Conservation (phyloP, 1,140 invertebrate species). For the Heterodera schachtii region DNA sequence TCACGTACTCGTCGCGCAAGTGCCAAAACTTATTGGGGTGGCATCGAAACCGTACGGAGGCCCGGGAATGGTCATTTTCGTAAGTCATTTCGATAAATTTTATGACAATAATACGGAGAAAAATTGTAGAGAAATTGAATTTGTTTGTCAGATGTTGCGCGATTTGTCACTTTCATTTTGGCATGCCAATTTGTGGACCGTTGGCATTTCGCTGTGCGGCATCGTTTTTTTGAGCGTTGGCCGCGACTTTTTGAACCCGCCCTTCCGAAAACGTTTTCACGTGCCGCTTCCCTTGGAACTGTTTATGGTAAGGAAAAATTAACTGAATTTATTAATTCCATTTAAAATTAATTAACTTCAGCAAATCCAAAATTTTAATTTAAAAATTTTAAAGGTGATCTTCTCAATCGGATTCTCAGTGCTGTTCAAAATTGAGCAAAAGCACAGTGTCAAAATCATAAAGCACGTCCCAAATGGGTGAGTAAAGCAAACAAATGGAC, state of each 20-base stretch:
- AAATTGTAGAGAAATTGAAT: slow-evolving; percentile 26
- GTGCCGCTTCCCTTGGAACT: slow-evolving; percentile 69
- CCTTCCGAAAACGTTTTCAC: slow-evolving; percentile 66
- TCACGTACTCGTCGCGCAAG: slow-evolving; percentile 61
- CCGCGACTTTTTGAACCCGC: slow-evolving; percentile 68
- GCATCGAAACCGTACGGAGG: slow-evolving; percentile 54
- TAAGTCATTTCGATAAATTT: slow-evolving; percentile 25
- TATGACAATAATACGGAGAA: not conserved
- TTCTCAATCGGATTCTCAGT: slow-evolving; percentile 65
- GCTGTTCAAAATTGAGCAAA: slow-evolving; percentile 64
- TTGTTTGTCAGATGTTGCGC: slow-evolving; percentile 59
- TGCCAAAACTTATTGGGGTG: slow-evolving; percentile 62
- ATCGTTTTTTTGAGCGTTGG: slow-evolving; percentile 66
- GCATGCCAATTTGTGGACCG: slow-evolving; percentile 66
- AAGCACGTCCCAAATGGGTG: slow-evolving; percentile 69
- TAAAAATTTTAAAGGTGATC: slow-evolving; percentile 23
- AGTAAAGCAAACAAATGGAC: slow-evolving; percentile 10
- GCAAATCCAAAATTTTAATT: not conserved
- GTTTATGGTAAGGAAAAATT: slow-evolving; percentile 64
- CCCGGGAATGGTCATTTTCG: slow-evolving; percentile 56
- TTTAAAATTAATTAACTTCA: slow-evolving; percentile 22
- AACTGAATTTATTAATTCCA: not conserved
- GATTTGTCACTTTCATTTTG: slow-evolving; percentile 64
- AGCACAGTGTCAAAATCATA: slow-evolving; percentile 68
- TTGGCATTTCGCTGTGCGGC: slow-evolving; percentile 66